Base-by-base conservation (phyloP, 2,113 vertebrate species). In the Camelus bactrianus region DNA sequence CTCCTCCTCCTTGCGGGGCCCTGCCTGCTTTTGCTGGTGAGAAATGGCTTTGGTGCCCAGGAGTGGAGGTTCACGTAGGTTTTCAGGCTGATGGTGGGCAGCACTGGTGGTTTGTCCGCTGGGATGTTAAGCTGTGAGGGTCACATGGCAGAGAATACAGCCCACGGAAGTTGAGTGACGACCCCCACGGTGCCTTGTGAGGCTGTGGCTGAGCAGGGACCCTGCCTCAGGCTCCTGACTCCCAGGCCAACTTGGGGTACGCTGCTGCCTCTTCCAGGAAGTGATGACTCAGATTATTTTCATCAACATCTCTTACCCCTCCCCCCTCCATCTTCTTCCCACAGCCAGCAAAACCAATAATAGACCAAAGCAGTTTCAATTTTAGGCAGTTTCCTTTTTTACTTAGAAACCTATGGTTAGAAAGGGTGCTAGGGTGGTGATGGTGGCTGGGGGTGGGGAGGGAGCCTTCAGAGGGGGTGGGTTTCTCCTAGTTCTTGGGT, bases 341-440 rank as follows among this genome's bases (percentile, higher is more conserved):
- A 83, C 88, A 97, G 90, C 46, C 3, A 14, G 91, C 9, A 64
- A 97, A 96, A 88, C 85, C 94, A 95, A 35, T 97, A 98, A 98
- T 96, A 65, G 97, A 96, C 73, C 58, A 60, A 96, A 65, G 95
- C 92, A 93, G 92, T 98, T 98, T 98, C 97, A 97, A 46, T 98
- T 94, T 98, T 97, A 65, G 0, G 0, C 95, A 65, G 86, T 98
- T 98, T 98, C 94, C 96, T 97, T 95, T 98, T 94, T 97, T 94
- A 65, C 90, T 97, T 96, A 97, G 89, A 98, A 98, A 97, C 97
- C 50, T 83, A 91, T 94, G 89, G 26, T 98, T 97, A 95, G 95
- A 84, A 85, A 97, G 89, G 89, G n/a, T 0, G 0, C 35, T 46
- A 20, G 80, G 93, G 38, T 96, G 60, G 12, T 11, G 26, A 72